Evolutionary conservation across 2,113 vertebrate species (phyloP), one percentile per base, ranked within the genome.

Genomic region (Pangasianodon hypophthalmus): DNA sequence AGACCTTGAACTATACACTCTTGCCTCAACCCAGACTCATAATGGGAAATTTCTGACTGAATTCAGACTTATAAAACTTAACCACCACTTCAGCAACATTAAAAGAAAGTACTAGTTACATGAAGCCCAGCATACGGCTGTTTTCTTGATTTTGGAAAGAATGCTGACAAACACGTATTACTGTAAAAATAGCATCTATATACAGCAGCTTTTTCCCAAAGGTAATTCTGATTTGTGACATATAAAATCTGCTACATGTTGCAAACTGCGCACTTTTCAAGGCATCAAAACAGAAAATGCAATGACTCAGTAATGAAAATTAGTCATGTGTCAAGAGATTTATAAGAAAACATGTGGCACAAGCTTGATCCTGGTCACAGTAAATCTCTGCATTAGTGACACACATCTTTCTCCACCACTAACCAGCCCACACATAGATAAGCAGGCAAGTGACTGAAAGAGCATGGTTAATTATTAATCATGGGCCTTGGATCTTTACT

Each of bases 391-490:
- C 64, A 52, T 50, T 24, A 37, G 46, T 54, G 32, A 54, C 46
- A 64, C 73, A 46, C 52, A 84, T 83, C 52, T 18, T 60, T 44
- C 82, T 60, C 82, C 13, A 58, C 32, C 50, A 52, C 85, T 71
- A 32, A 44, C 56, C 60, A 75, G 90, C 85, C 85, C 88, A 56
- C 73, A 46, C 56, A 87, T 48, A 88, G 87, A 83, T 77, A 86
- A 69, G 50, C 73, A 52, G 54, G 52, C 79, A 18, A 79, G n/a
- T 52, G 79, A 58, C 80, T 90, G 50, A 67, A 88, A 83, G 90
- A 82, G 87, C 21, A n/a, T 46, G 52, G 79, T 88, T 32, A 89
- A 91, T 83, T 26, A 92, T 91, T 85, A 86, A 90, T 82, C 46
- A 24, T 44, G 1, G 16, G 54, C 32, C 64, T 67, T 75, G 52